These are phyloP conservation scores for Cyprinodon variegatus DNA, from an alignment of 2,113 vertebrate genomes.

Conservation along the genomic window DNA sequence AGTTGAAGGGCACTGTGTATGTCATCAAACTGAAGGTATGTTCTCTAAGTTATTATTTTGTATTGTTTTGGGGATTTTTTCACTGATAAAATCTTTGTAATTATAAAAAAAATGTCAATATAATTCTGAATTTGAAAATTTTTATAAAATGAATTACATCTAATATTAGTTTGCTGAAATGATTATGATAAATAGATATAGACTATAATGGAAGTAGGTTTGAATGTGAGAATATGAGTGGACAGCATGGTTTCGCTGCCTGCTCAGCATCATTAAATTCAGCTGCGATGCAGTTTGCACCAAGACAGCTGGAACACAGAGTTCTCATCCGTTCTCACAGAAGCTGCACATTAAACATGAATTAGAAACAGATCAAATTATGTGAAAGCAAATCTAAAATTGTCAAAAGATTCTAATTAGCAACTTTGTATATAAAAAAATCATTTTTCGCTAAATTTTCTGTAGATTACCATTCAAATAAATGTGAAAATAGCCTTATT, in stretches of 20 bases:
- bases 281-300: conserved; percentile 48
- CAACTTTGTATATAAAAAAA: background rate
- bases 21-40: background rate
- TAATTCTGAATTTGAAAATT: background rate
- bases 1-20: background rate
- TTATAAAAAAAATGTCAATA: too few relatives aligned
- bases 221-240: conserved; percentile 22
- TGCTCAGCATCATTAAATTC: conserved; percentile 39
- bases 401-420: background rate
- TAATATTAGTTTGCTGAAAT: conserved; percentile 10
- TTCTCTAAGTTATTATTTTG: background rate
- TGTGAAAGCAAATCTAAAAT: background rate
- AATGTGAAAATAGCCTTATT: background rate
- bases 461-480: background rate
- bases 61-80: background rate
- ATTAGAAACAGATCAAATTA: conserved; percentile 15
- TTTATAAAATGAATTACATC: background rate
- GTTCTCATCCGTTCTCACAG: conserved; percentile 60
- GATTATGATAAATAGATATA: conserved; percentile 15
- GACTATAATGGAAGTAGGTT: background rate
- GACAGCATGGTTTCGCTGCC: background rate
- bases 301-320: conserved; percentile 47
- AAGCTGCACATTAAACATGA: conserved; percentile 27
- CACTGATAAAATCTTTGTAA: background rate
- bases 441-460: background rate